Evolutionary conservation across 2,113 vertebrate genomes (phyloP), one percentile per base, ranked within the genome.

Genomic region (Rafetus swinhoei): DNA sequence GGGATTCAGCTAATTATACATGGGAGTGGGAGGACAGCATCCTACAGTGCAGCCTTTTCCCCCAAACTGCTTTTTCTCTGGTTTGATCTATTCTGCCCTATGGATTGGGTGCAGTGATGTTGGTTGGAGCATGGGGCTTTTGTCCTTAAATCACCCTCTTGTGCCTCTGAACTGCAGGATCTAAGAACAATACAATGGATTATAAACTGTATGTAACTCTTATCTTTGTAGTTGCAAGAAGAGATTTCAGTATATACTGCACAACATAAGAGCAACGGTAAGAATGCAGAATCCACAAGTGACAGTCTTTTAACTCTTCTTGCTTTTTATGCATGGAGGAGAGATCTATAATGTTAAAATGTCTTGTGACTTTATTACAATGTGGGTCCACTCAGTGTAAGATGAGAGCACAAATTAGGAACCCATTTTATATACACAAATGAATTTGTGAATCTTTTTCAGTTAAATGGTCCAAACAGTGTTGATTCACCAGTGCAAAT

Each of bases 221-320:
- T 85, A 56, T 22, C 62, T 62, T 79, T 16, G 3, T 35, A 55
- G 10, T 15, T 69, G 50, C 93, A 88, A 88, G 79, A 79, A 82
- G 39, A 39, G 79, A 91, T 45, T 74, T 55, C 74, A 19, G 4
- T 4, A 24, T 45, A 54, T 50, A 77, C 39, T 77, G 22, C 45
- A 27, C 12, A 12, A 45, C 39, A 76, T 25, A 22, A 82, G 62
- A 4, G 2, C 0, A 6, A 81, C 18, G 93, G 32, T 18, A 94
- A 92, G 88, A 82, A 91, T 84, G 81, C 65, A 79, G 92, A 94
- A 92, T 85, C 83, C 93, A 95, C 90, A 57, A 86, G 86, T 50
- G 39, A 8, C 74, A 77, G 22, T 77, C 74, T 35, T 45, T 45
- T 35, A 72, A 72, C 59, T 62, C n/a, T 72, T 72, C 65, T 77